Evolutionary conservation across 1,140 invertebrate species (phyloP).

Genomic region (Aphidius ervi): DNA sequence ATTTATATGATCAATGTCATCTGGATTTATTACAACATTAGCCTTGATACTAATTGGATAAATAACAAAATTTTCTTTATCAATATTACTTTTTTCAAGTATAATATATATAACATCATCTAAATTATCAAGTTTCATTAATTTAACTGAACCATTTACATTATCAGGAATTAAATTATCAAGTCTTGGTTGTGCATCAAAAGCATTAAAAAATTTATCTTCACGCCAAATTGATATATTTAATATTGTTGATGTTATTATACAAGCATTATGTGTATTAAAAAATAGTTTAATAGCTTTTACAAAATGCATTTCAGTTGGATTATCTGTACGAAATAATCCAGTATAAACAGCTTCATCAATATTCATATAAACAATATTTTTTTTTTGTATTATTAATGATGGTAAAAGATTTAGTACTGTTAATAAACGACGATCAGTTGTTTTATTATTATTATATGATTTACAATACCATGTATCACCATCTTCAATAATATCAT

Average conservation of each 20-base stretch:
- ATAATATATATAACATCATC: slow-evolving; percentile 39
- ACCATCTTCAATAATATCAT: slow-evolving; percentile 46
- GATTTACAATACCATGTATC: slow-evolving; percentile 44
- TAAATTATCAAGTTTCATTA: slow-evolving; percentile 38
- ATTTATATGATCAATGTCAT: slow-evolving; percentile 18
- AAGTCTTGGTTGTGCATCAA: slow-evolving; percentile 42
- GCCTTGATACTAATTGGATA: slow-evolving; percentile 29
- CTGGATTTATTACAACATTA: slow-evolving; percentile 1
- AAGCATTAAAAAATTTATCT: slow-evolving; percentile 36
- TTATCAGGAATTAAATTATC: slow-evolving; percentile 27
- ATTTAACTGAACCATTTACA: slow-evolving; percentile 32
- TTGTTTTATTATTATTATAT: slow-evolving; percentile 30
- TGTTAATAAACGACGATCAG: slow-evolving; percentile 31
- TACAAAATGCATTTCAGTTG: slow-evolving; percentile 35
- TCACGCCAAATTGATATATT: slow-evolving; percentile 44
- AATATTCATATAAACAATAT: slow-evolving; percentile 34
- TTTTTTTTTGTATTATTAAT: slow-evolving; percentile 32
- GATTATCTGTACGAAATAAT: slow-evolving; percentile 38
- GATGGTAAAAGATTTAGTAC: slow-evolving; percentile 34
- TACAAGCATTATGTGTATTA: slow-evolving; percentile 29
- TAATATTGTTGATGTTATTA: slow-evolving; percentile 38
- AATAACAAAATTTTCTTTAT: slow-evolving; percentile 41
- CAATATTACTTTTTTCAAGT: slow-evolving; percentile 38
- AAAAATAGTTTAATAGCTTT: slow-evolving; percentile 45
- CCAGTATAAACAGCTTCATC: slow-evolving; percentile 39